Percentiles rank a stretch among this genome's conserved stretches.
Conservation (phyloP, 2,113 vertebrate genomes). For the Clarias macrocephalus region DNA sequence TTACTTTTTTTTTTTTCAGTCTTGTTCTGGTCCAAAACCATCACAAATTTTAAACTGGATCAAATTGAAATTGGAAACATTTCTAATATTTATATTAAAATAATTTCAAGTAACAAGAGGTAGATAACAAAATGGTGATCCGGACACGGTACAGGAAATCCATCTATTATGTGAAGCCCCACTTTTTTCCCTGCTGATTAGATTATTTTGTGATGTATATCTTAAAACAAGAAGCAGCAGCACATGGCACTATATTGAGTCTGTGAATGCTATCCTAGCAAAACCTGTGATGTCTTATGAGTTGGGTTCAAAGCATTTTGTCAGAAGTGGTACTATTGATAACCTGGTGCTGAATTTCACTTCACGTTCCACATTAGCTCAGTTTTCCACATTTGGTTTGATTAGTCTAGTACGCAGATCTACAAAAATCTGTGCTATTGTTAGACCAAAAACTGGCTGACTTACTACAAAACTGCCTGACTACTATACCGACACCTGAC, state of each 20-base stretch:
- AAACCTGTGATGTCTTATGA: neutral
- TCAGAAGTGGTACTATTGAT: conserved; percentile 8
- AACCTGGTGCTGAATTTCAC: neutral
- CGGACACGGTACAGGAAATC: neutral
- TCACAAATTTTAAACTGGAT: neutral
- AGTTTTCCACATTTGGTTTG: neutral
- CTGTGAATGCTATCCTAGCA: neutral
- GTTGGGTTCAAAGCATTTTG: neutral
- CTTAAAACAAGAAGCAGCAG: neutral
- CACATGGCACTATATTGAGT: neutral
- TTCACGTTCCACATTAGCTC: neutral
- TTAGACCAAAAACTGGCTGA: conserved; percentile 9
- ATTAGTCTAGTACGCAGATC: neutral
- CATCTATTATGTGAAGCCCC: neutral
- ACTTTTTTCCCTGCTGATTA: neutral
- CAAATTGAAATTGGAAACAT: neutral
- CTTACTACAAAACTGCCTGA: conserved; percentile 25
- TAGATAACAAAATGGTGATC: neutral
- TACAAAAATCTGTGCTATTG: conserved; percentile 5
- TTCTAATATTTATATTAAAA: neutral
- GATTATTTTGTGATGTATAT: neutral
- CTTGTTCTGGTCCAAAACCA: neutral
- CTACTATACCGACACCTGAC: conserved; percentile 1
- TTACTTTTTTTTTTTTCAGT: neutral
- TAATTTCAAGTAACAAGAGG: neutral